Evolutionary conservation across 2,888 invertebrate species (phyloP).

Genomic region (Adela reaumurella): DNA sequence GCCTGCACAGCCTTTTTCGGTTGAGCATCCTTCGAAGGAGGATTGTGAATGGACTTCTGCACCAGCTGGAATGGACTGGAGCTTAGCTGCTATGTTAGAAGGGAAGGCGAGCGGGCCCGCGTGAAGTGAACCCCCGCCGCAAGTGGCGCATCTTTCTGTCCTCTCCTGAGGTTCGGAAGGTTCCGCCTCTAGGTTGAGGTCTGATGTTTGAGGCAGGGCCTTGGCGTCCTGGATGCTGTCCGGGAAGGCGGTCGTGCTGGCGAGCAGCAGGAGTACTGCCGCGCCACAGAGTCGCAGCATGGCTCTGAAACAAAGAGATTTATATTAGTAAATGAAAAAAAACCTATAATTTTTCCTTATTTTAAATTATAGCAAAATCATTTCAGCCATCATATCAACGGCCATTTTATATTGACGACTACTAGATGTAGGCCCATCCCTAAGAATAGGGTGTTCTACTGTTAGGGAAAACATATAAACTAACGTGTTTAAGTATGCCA

Average conservation of each 20-base stretch:
- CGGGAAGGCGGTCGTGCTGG: conserved; percentile 23
- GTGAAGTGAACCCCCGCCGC: conserved; percentile 18
- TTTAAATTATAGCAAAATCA: too few species aligned
- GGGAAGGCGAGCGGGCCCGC: conserved; percentile 23
- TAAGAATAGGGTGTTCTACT: too few species aligned
- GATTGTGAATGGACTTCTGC: conserved; percentile 39
- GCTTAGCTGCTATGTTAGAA: conserved; percentile 26
- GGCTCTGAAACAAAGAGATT: conserved; percentile 32
- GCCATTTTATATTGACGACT: too few species aligned
- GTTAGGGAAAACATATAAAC: too few species aligned
- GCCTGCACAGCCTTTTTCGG: conserved; percentile 44
- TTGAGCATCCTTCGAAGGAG: conserved; percentile 39
- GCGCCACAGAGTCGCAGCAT: conserved; percentile 46
- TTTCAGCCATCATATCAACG: too few species aligned
- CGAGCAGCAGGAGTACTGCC: conserved; percentile 36
- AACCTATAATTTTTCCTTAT: too few species aligned
- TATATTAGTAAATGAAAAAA: too few species aligned
- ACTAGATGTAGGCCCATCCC: too few species aligned
- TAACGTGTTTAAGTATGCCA: too few species aligned
- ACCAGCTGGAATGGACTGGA: conserved; percentile 26
- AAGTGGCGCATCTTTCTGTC: conserved; percentile 33
- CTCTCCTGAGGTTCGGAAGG: conserved; percentile 28
- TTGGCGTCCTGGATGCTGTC: conserved; percentile 34
- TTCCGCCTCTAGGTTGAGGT: conserved; percentile 27
- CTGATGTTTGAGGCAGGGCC: conserved; percentile 27